Evolutionary conservation across 2,113 vertebrate species (phyloP).

Genomic region (Paradisaea rubra): DNA sequence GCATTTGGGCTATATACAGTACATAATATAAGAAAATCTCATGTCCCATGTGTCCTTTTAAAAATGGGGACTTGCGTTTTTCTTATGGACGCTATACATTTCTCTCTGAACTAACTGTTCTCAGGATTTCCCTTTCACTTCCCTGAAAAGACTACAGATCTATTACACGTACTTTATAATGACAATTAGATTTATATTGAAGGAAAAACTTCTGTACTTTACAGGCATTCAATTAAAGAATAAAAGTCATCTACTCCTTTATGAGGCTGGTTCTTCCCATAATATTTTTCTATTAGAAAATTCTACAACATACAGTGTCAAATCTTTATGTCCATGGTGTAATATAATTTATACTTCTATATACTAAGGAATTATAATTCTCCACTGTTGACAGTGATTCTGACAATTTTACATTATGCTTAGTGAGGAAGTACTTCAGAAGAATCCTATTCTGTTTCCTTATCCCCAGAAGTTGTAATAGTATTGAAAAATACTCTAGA

Average conservation of each 20-base stretch:
- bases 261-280: neutral
- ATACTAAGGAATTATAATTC: neutral
- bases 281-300: neutral
- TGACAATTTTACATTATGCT: neutral
- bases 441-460: neutral
- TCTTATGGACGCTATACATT: accelerated
- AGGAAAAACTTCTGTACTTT: neutral
- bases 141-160: neutral
- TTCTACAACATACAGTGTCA: neutral
- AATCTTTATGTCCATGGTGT: neutral
- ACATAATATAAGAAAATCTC: neutral
- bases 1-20: neutral
- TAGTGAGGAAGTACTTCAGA: neutral
- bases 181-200: neutral
- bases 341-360: neutral
- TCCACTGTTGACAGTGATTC: neutral
- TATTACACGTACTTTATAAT: neutral
- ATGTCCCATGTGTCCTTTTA: neutral
- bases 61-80: neutral
- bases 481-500: neutral
- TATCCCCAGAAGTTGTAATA: neutral
- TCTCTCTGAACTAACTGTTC: neutral
- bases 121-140: neutral
- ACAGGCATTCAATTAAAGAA: neutral
- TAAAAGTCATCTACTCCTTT: neutral